A percentile compares a stretch with the other conserved stretches of the same genome.
Conservation (phyloP, 2,888 invertebrate species). For the Sylvicola cinctus region DNA sequence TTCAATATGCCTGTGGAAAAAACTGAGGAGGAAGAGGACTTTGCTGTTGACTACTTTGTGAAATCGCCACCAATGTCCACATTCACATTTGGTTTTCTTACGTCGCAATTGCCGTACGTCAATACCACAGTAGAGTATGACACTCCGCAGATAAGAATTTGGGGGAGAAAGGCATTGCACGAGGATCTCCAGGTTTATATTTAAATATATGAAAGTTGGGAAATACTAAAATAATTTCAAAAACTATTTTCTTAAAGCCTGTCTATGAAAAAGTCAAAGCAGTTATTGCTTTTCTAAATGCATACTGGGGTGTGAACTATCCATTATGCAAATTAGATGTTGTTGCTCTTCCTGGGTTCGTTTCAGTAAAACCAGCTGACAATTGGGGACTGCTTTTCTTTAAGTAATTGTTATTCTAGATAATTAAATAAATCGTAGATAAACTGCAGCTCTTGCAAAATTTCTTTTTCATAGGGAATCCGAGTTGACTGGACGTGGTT, state of each 20-base stretch:
- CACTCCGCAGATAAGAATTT: conserved; percentile 22
- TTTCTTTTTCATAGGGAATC: conserved; percentile 37
- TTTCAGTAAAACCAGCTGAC: conserved; percentile 49
- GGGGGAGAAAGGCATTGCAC: conserved; percentile 25
- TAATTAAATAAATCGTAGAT: conserved; percentile 3
- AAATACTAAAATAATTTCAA: background rate
- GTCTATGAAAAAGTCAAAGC: conserved; percentile 34
- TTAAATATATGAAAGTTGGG: conserved; percentile 1
- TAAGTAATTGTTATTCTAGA: conserved; percentile 31
- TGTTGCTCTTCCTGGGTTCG: conserved; percentile 49
- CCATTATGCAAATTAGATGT: conserved; percentile 49
- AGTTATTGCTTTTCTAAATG: conserved; percentile 36
- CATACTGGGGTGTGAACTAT: conserved; percentile 41
- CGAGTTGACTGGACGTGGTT: conserved; percentile 41
- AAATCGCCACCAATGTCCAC: conserved; percentile 56
- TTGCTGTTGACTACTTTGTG: conserved; percentile 46
- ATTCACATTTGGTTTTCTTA: conserved; percentile 49
- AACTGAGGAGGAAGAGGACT: conserved; percentile 33
- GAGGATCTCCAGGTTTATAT: conserved; percentile 19
- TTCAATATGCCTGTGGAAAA: conserved; percentile 2
- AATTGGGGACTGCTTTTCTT: conserved; percentile 63
- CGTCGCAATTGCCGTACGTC: conserved; percentile 36
- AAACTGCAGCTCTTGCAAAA: conserved; percentile 1
- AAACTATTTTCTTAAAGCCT: conserved; percentile 17
- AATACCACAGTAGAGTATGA: conserved; percentile 10